These are phyloP conservation scores for Oostethus manadensis DNA, from an alignment of 2,113 vertebrate genomes.

Conservation along the genomic window DNA sequence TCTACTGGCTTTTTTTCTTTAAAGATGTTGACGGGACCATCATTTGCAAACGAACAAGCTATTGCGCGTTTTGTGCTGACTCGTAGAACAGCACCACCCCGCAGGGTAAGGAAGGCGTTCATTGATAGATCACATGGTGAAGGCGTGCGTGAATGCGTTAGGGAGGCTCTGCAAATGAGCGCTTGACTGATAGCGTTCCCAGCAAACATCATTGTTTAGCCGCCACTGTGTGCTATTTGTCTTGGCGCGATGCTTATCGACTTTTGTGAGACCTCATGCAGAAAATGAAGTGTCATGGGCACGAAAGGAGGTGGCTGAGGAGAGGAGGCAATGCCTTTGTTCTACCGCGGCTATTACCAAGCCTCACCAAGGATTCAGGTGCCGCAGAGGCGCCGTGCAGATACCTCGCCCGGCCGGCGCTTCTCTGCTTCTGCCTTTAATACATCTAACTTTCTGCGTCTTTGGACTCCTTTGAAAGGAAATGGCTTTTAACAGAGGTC, in stretches of 20 bases:
- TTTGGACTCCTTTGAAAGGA: conserved; percentile 36
- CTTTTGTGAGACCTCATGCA: conserved; percentile 74
- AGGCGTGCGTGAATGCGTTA: conserved; percentile 70
- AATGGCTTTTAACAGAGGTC: conserved; percentile 54
- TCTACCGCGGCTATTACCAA: conserved; percentile 49
- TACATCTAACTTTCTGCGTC: conserved; percentile 35
- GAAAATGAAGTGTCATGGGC: conserved; percentile 77
- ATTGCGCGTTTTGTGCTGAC: neutral
- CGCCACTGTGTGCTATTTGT: conserved; percentile 71
- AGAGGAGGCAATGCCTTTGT: conserved; percentile 55
- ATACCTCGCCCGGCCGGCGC: no score
- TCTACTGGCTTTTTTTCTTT: neutral
- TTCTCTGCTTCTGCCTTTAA: conserved; percentile 42
- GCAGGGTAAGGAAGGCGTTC: conserved; percentile 51
- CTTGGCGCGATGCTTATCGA: conserved; percentile 58
- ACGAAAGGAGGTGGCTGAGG: conserved; percentile 48
- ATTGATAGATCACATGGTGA: conserved; percentile 64
- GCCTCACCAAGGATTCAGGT: conserved; percentile 2
- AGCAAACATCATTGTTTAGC: conserved; percentile 67
- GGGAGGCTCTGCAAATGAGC: conserved; percentile 36
- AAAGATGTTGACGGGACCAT: neutral
- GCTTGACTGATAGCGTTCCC: conserved; percentile 68
- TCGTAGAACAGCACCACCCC: conserved; percentile 12
- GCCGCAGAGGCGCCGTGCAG: no score
- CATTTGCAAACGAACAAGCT: neutral